These are phyloP conservation scores for Monoplex corrugatus DNA, from an alignment of 2,888 invertebrate species.

Conservation along the genomic window DNA sequence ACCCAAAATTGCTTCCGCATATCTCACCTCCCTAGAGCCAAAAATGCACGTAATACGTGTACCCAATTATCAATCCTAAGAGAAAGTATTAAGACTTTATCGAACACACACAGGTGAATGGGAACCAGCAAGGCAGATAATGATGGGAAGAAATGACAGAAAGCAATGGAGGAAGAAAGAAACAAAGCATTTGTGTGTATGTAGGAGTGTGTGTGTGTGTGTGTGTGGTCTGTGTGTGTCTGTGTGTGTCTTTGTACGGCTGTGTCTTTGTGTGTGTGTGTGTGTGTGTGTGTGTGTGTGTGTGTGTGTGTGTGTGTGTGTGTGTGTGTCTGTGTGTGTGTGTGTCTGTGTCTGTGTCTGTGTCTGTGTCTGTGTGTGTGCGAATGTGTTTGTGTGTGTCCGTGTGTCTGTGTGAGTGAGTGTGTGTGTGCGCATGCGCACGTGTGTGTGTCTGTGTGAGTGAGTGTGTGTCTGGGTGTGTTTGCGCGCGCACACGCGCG, in stretches of 20 bases:
- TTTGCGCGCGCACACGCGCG: too few species aligned
- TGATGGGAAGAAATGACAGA: too few species aligned
- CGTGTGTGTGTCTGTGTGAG: background rate
- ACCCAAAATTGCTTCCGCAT: too few species aligned
- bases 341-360: conserved; percentile 1
- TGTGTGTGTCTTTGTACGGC: background rate
- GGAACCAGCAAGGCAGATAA: too few species aligned
- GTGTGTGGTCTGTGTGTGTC: background rate
- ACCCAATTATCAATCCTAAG: too few species aligned
- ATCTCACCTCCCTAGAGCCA: too few species aligned
- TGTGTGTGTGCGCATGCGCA: background rate
- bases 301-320: conserved; percentile 24
- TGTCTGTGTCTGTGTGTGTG: background rate
- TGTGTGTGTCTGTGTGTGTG: conserved; percentile 12
- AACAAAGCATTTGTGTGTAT: background rate
- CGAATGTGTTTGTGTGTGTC: background rate
- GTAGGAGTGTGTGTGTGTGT: background rate
- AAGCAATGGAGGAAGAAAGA: too few species aligned
- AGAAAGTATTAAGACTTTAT: too few species aligned
- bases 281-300: background rate
- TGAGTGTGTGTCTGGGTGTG: background rate
- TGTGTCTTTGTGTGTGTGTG: background rate
- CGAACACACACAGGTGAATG: too few species aligned
- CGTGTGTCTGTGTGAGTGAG: background rate
- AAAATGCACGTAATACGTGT: too few species aligned